Conservation (phyloP, 2,888 invertebrate species). For the Diplazon laetatorius region DNA sequence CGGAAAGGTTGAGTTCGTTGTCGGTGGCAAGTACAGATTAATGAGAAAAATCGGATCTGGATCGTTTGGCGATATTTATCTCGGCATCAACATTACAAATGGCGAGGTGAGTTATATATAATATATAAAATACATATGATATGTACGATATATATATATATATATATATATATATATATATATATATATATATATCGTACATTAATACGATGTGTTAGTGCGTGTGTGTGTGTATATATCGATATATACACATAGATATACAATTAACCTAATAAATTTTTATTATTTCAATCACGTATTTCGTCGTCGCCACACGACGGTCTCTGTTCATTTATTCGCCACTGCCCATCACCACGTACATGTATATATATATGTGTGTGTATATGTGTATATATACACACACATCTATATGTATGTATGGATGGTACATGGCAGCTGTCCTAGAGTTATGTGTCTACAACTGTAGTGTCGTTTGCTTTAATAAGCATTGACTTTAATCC, state of each 20-base stretch:
- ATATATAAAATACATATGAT: background rate
- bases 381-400: background rate
- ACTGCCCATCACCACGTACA: background rate
- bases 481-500: conserved; percentile 54
- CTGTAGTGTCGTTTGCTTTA: conserved; percentile 43
- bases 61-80: conserved; percentile 99
- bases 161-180: background rate
- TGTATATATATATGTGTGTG: background rate
- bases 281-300: conserved; percentile 35
- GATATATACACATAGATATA: background rate
- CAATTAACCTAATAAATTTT: conserved; percentile 17
- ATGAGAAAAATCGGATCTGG: conserved; percentile 99
- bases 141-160: background rate
- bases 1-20: conserved; percentile 88
- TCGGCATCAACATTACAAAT: conserved; percentile 95
- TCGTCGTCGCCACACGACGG: conserved; percentile 16
- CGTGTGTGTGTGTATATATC: background rate
- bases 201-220: too few relatives aligned
- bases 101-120: conserved; percentile 87
- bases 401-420: background rate
- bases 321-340: conserved; percentile 5
- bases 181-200: background rate
- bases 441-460: conserved; percentile 17
- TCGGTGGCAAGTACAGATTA: conserved; percentile 96
- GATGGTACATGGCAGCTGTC: background rate